phyloP scores from a whole-genome alignment of 2,888 invertebrate species.

The Lampropteryx suffumata region DNA sequence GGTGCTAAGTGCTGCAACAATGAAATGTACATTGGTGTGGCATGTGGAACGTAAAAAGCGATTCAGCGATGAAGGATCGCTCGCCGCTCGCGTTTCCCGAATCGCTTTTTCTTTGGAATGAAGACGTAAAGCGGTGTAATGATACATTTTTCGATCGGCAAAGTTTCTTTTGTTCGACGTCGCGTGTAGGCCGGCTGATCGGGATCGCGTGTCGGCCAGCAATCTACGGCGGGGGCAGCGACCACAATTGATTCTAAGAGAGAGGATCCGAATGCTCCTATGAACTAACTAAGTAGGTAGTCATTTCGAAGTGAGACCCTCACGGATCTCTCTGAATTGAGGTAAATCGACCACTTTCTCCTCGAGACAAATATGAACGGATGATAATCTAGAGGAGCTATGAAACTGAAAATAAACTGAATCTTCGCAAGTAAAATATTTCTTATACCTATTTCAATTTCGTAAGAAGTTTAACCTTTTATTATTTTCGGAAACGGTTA shows the following conservation, averaged over 20 bases:
- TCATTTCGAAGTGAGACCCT: conserved; percentile 15
- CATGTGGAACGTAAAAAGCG: conserved; percentile 15
- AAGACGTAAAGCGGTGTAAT: conserved; percentile 50
- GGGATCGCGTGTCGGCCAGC: conserved; percentile 76
- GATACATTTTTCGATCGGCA: conserved; percentile 59
- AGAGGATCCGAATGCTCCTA: conserved; percentile 41
- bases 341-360: conserved; percentile 18
- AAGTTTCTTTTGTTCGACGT: conserved; percentile 68
- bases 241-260: conserved; percentile 73
- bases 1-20: conserved; percentile 61
- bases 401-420: conserved; percentile 27
- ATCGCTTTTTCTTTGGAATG: conserved; percentile 40
- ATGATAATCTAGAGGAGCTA: not conserved
- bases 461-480: conserved; percentile 36
- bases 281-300: conserved; percentile 9
- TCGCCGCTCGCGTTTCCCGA: conserved; percentile 26
- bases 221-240: conserved; percentile 70
- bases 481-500: conserved; percentile 46
- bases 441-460: conserved; percentile 38
- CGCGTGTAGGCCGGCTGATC: conserved; percentile 72
- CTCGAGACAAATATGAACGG: not conserved
- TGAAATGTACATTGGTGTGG: conserved; percentile 53
- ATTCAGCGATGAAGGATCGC: conserved; percentile 15
- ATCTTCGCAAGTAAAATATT: conserved; percentile 33
- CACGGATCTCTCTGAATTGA: conserved; percentile 15